Evolutionary conservation across 2,888 invertebrate species (phyloP), one percentile per base, ranked within the genome.

Genomic region (Bugula neritina): DNA sequence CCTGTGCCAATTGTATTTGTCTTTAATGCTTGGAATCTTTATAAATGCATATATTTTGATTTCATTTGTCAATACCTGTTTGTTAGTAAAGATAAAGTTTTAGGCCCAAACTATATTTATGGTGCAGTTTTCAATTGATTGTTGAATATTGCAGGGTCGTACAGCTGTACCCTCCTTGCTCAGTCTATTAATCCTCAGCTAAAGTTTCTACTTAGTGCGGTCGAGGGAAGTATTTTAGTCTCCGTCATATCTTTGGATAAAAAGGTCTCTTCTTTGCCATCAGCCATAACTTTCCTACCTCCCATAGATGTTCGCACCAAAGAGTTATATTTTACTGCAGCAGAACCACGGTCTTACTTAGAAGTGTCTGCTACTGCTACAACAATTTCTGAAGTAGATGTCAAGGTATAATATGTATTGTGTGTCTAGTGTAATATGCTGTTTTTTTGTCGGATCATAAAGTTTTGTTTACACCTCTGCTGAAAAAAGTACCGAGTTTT

Each of bases 241-340:
- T 55, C 72, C 2, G 80, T 76, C 2, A 73, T 74, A 0, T 77
- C 80, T 0, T 72, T 75, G 1, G 63, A 73, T 25, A 72, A 75
- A 69, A 77, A 79, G 73, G 74, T 82, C 25, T 69, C 69, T n/a
- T 76, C 81, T 3, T 69, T 71, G 2, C 73, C 75, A 0, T 54
- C 78, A 29, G 73, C 71, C 21, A 73, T 82, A 43, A 77, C 78
- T 25, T 80, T 81, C 73, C 72, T 79, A 34, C 83, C 83, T 23
- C 78, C 81, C 27, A 81, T 82, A 74, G 77, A 78, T 72, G 75
- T 81, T 23, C 79, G 79, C 74, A 79, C 79, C 69, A 54, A 76
- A 1, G 82, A 82, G 72, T 71, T 82, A 5, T 76, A 77, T 69
- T 74, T 83, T 27, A 79, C 63, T 63, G 13, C 17, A 23, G 63